Percentiles rank a stretch among this genome's conserved stretches.
phyloP scores from a whole-genome alignment of 2,797 vertebrate genomes.

The Platyrinchus mystaceus region DNA sequence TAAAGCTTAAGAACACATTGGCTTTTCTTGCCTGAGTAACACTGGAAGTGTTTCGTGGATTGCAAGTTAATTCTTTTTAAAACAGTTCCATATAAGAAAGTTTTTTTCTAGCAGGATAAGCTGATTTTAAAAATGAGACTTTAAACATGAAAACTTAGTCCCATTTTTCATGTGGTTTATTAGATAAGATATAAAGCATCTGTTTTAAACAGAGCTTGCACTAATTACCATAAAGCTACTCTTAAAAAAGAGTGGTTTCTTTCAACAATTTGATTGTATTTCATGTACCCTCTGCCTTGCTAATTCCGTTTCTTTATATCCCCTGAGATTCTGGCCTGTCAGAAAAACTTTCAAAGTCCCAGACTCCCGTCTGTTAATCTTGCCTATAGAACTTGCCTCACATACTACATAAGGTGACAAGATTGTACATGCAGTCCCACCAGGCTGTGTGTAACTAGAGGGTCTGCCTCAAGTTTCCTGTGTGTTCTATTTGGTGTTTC shows the following conservation, averaged over 20 bases:
- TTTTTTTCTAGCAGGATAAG: background rate
- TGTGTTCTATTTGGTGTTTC: accelerated
- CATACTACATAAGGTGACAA: accelerated
- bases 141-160: background rate
- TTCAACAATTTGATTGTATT: background rate
- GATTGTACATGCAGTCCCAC: accelerated
- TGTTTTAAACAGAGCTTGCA: background rate
- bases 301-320: background rate
- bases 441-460: background rate
- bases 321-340: background rate
- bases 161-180: background rate
- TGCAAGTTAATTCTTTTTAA: background rate
- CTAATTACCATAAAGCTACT: background rate
- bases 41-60: background rate
- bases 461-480: background rate
- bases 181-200: background rate
- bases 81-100: background rate
- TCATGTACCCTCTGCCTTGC: background rate
- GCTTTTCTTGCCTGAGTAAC: background rate
- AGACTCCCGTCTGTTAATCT: background rate
- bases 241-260: background rate
- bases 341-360: background rate
- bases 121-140: background rate
- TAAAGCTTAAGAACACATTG: background rate
- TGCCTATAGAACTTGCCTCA: background rate